A percentile compares a stretch with the other conserved stretches of the same genome.
phyloP scores from a whole-genome alignment of 2,797 vertebrate species.

The Avahi laniger region DNA sequence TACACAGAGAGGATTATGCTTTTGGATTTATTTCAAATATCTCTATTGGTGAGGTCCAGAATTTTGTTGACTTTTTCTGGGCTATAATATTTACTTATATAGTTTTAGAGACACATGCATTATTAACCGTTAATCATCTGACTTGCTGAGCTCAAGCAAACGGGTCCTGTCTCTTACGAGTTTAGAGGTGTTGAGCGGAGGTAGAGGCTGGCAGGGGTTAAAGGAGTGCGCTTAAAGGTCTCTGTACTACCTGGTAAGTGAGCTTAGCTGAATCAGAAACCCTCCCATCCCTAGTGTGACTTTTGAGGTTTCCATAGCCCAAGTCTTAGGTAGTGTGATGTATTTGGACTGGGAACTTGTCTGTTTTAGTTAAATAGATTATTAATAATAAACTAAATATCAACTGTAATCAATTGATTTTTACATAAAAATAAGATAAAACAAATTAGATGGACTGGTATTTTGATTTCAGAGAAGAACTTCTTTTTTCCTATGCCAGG shows the following conservation, averaged over 20 bases:
- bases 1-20: neutral
- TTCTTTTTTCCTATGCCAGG: neutral
- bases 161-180: neutral
- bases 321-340: neutral
- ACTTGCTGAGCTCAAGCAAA: neutral
- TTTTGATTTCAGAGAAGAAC: neutral
- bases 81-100: neutral
- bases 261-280: neutral
- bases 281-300: neutral
- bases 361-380: neutral
- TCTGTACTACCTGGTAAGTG: neutral
- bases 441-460: neutral
- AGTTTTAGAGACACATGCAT: neutral
- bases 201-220: neutral
- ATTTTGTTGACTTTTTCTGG: neutral
- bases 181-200: neutral
- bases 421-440: slow-evolving; percentile 8
- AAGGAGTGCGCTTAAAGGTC: neutral
- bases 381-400: neutral
- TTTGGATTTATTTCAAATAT: slow-evolving; percentile 2
- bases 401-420: neutral
- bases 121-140: neutral
- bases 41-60: neutral
- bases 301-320: neutral
- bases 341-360: neutral